Base-by-base conservation (phyloP, 2,113 vertebrate genomes). In the Lipotes vexillifer region DNA sequence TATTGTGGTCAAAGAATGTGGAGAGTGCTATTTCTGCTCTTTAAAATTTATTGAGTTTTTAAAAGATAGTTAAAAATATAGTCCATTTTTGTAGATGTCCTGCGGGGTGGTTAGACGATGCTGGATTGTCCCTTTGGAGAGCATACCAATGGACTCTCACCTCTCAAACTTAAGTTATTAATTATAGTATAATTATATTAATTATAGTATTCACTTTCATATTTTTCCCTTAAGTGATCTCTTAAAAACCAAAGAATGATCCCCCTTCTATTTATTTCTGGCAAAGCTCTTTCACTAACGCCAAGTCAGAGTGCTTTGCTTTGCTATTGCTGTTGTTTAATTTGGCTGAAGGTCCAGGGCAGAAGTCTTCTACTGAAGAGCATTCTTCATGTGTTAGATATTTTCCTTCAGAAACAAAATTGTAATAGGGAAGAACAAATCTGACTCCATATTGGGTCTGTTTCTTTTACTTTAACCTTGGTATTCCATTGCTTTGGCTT, bases 41-140 rank as follows among this genome's bases (percentile, higher is more conserved):
- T 65, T 49, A 75, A 72, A 83, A 59, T 68, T 29, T 59, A 82
- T 38, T 90, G 90, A 69, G n/a, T 41, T 80, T 90, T 89, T 86
- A 23, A 61, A 85, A 86, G 63, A 59, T 36, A 63, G 31, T 33
- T 88, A 63, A 59, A 65, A 29, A 38, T 6, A 12, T 0, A 44
- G 77, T 61, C 77, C 29, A 21, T n/a, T 81, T 91, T 77, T 88
- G 59, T 14, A 36, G 23, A 27, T 29, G 36, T 49, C 52, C 8
- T 4, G 0, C 1, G 41, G 31, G 78, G 38, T 41, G 21, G 3
- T n/a, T 6, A n/a, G 80, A 82, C 61, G 36, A 69, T 2, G 5
- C 29, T 18, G n/a, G 83, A 17, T 14, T 29, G 38, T 38, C 55
- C 55, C 46, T 25, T 36, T 5, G 1, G 5, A n/a, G 20, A 1